A percentile compares a stretch with the other conserved stretches of the same genome.
phyloP scores from a whole-genome alignment of 1,140 invertebrate genomes.

The Myzus persicae region DNA sequence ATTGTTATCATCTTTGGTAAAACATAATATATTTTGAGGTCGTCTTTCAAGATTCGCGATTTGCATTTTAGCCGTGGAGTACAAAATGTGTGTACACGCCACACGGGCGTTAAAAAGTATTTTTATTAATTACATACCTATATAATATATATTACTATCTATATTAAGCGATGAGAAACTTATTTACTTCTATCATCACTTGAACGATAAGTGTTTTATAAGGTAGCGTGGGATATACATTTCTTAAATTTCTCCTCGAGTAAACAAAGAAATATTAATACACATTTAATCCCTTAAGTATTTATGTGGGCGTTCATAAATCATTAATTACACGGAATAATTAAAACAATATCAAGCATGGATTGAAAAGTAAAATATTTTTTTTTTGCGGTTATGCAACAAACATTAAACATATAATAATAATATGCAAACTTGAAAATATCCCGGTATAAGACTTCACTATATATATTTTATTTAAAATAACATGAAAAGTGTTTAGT shows the following conservation, averaged over 20 bases:
- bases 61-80: background rate
- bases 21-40: background rate
- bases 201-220: conserved; percentile 29
- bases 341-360: background rate
- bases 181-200: background rate
- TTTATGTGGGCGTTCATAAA: conserved; percentile 32
- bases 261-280: conserved; percentile 37
- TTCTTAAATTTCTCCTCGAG: conserved; percentile 31
- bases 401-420: background rate
- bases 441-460: background rate
- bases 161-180: conserved; percentile 37
- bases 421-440: background rate
- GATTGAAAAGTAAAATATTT: background rate
- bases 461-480: background rate
- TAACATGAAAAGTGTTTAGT: background rate
- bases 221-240: conserved; percentile 43
- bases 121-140: background rate
- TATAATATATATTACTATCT: background rate
- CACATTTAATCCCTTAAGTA: background rate
- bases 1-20: conserved; percentile 16
- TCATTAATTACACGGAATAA: background rate
- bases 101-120: background rate
- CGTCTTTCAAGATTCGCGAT: background rate
- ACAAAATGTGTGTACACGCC: background rate
- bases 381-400: background rate